Conservation (phyloP, 1,140 invertebrate genomes). For the Aphis gossypii region DNA sequence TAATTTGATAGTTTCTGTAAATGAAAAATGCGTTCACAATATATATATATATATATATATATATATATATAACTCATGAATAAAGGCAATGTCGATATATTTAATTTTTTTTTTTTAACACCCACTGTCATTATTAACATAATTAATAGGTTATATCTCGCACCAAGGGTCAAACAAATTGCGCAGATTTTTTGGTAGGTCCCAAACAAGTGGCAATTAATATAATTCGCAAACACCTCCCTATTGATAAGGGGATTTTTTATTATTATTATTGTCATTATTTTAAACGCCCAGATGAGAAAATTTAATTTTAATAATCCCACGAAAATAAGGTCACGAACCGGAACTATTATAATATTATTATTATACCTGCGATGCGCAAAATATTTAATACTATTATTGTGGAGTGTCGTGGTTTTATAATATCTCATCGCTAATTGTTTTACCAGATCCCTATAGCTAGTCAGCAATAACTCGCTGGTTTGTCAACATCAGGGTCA, state of each 20-base stretch:
- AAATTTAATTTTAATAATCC: conserved; percentile 33
- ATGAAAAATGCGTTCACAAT: conserved; percentile 25
- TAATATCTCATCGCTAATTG: background rate
- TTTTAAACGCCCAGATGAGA: background rate
- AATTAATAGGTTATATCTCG: conserved; percentile 48
- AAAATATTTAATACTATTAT: background rate
- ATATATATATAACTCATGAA: background rate
- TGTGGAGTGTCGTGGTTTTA: background rate
- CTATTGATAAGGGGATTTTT: background rate
- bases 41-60: background rate
- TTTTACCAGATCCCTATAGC: background rate
- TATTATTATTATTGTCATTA: background rate
- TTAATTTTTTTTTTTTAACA: conserved; percentile 34
- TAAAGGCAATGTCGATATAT: conserved; percentile 35
- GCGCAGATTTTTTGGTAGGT: conserved; percentile 32
- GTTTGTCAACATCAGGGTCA: background rate
- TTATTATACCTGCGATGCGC: background rate
- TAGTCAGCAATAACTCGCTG: background rate
- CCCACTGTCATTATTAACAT: conserved; percentile 40
- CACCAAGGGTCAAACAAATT: conserved; percentile 30
- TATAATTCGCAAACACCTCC: conserved; percentile 32
- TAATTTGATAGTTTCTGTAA: conserved; percentile 40
- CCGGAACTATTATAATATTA: background rate
- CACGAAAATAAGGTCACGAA: background rate
- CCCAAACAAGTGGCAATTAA: conserved; percentile 52